Conservation (phyloP, 2,113 vertebrate genomes). For the Blennius ocellaris region DNA sequence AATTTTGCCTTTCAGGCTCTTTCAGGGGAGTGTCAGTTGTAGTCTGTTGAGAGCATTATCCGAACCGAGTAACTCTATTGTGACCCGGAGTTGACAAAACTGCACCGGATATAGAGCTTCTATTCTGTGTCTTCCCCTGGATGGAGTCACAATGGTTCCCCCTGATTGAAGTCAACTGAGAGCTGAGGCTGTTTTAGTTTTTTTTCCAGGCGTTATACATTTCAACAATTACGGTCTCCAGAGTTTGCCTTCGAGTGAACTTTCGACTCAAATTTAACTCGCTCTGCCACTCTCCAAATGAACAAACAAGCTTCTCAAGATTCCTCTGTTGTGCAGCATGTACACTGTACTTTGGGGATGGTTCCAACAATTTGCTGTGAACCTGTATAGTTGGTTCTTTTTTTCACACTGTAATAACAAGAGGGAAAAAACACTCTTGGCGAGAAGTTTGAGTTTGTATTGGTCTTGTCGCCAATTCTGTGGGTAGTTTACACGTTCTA, state of each 20-base stretch:
- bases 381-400: constrained; percentile 1
- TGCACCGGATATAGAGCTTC: constrained; percentile 17
- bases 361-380: constrained; percentile 2
- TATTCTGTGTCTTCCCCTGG: neutral
- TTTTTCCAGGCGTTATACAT: constrained; percentile 9
- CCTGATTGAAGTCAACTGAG: neutral
- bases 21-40: constrained; percentile 9
- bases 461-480: too few species aligned
- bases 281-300: neutral
- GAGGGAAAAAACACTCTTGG: too few species aligned
- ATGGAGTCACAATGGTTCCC: neutral
- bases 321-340: constrained; percentile 9
- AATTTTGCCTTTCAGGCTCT: constrained; percentile 17
- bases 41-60: constrained; percentile 24
- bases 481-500: too few species aligned
- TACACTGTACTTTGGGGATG: constrained; percentile 1
- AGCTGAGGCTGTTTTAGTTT: neutral
- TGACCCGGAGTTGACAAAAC: constrained; percentile 4
- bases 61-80: constrained; percentile 31
- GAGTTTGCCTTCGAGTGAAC: neutral
- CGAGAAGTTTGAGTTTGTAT: too few species aligned
- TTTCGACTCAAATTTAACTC: neutral
- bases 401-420: too few species aligned
- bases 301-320: constrained; percentile 25
- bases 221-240: neutral